Evolutionary conservation across 2,113 vertebrate genomes (phyloP).

Genomic region (Chaenocephalus aceratus): DNA sequence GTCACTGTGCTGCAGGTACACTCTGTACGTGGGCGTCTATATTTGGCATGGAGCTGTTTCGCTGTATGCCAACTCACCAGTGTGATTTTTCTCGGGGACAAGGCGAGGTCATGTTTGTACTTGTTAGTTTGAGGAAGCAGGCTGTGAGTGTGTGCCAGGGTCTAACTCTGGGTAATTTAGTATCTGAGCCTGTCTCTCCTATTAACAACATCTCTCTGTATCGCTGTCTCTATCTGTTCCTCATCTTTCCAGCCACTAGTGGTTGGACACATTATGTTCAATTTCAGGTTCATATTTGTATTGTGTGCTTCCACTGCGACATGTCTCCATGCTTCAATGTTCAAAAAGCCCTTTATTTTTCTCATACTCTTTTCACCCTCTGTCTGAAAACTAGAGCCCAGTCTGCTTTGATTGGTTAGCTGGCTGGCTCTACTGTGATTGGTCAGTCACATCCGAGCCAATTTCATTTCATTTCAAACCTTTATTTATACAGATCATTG

Average conservation of each 20-base stretch:
- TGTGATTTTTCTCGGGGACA: slow-evolving; percentile 74
- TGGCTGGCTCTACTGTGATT: no score
- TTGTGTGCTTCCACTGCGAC: no score
- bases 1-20: slow-evolving; percentile 64
- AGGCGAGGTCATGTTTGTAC: slow-evolving; percentile 79
- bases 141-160: slow-evolving; percentile 71
- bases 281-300: no score
- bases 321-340: no score
- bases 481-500: no score
- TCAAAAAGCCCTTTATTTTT: no score
- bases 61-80: slow-evolving; percentile 58
- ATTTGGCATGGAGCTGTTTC: slow-evolving; percentile 66
- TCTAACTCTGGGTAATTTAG: slow-evolving; percentile 70
- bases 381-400: no score
- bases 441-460: no score
- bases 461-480: no score
- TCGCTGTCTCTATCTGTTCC: slow-evolving; percentile 22
- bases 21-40: slow-evolving; percentile 51
- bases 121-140: slow-evolving; percentile 72
- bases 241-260: neutral
- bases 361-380: no score
- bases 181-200: slow-evolving; percentile 51
- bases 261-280: neutral
- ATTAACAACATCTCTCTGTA: slow-evolving; percentile 52
- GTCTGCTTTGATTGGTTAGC: no score